phyloP scores from a whole-genome alignment of 2,797 vertebrate genomes.

The Crenuchus spilurus region DNA sequence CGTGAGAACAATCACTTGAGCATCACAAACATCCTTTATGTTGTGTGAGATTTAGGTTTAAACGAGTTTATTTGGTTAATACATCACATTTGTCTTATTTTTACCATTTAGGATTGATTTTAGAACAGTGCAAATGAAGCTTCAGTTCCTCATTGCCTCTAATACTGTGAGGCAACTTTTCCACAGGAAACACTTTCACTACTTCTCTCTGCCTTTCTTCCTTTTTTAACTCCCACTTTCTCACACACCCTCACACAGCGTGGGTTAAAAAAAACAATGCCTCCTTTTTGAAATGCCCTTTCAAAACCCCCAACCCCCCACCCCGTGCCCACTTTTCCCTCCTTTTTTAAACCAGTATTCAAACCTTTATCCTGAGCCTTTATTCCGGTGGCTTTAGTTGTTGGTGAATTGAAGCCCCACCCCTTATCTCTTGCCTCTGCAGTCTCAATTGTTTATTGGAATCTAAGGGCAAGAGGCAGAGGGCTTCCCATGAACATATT shows the following conservation, averaged over 20 bases:
- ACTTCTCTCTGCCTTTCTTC: slow-evolving; percentile 52
- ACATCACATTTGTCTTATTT: too few species aligned
- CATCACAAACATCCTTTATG: too few species aligned
- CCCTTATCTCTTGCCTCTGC: slow-evolving; percentile 38
- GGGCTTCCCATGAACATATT: slow-evolving; percentile 61
- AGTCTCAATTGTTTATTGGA: slow-evolving; percentile 66
- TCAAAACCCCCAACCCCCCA: slow-evolving; percentile 56
- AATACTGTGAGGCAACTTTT: too few species aligned
- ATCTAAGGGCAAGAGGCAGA: slow-evolving; percentile 17
- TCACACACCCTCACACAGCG: slow-evolving; percentile 50
- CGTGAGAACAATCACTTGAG: too few species aligned
- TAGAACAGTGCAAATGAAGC: too few species aligned
- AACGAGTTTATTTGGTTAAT: too few species aligned
- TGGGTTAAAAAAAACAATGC: slow-evolving; percentile 12
- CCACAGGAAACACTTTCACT: background rate
- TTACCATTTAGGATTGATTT: too few species aligned
- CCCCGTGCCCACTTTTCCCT: slow-evolving; percentile 57
- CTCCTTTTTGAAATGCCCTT: slow-evolving; percentile 41
- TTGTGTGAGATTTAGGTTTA: too few species aligned
- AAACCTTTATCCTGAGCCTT: slow-evolving; percentile 45
- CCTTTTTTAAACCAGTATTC: slow-evolving; percentile 45
- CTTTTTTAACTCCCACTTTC: slow-evolving; percentile 44
- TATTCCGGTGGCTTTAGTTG: slow-evolving; percentile 69
- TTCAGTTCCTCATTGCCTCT: too few species aligned
- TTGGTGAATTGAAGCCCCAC: slow-evolving; percentile 63